These are phyloP conservation scores for Mormyrus iriodes DNA, from an alignment of 2,113 vertebrate species.

Conservation along the genomic window DNA sequence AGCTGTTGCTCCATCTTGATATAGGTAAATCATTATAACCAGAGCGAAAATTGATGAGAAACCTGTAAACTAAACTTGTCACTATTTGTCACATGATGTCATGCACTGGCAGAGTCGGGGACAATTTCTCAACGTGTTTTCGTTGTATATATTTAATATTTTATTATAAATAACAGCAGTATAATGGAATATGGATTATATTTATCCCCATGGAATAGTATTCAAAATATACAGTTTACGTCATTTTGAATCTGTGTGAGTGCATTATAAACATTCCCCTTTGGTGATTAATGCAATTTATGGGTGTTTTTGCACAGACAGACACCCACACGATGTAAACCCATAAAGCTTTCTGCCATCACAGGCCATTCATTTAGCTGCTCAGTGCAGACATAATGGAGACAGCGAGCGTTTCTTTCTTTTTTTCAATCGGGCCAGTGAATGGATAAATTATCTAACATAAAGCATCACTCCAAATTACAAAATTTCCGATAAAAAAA, in stretches of 20 bases:
- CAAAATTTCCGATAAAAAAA: background rate
- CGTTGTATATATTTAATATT: background rate
- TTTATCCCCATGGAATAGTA: background rate
- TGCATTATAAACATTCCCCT: background rate
- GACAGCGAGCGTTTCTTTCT: background rate
- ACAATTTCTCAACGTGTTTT: background rate
- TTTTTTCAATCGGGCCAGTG: background rate
- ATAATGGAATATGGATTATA: background rate
- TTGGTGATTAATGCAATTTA: background rate
- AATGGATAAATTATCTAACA: background rate
- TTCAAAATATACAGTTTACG: background rate
- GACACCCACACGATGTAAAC: background rate
- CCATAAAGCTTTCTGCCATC: background rate
- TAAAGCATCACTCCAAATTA: background rate
- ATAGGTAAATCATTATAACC: background rate
- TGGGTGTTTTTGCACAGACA: background rate
- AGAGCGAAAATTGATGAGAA: background rate
- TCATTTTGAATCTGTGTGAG: background rate
- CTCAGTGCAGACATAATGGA: background rate
- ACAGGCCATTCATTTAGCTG: background rate
- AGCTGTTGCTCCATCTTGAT: background rate
- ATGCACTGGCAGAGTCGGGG: background rate
- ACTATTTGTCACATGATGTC: background rate
- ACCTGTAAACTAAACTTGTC: background rate
- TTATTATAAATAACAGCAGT: background rate